Evolutionary conservation across 2,113 vertebrate species (phyloP).

Genomic region (Synodontis membranacea): DNA sequence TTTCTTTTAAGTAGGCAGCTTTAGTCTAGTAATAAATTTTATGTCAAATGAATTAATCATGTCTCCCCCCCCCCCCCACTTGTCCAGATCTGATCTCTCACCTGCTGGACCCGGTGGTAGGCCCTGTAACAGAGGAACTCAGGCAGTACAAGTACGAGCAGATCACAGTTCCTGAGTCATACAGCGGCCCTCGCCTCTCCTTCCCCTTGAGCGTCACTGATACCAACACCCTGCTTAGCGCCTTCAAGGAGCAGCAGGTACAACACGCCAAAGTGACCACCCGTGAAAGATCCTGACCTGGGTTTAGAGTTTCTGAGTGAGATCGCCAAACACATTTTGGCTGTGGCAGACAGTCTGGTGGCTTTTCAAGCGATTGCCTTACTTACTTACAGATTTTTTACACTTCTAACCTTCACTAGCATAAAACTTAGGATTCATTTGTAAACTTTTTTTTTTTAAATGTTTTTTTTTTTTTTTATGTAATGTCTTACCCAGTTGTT

Average conservation of each 20-base stretch:
- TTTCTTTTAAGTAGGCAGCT: background rate
- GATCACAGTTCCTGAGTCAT: slow-evolving; percentile 80
- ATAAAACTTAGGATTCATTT: too few relatives aligned
- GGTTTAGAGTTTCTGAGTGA: background rate
- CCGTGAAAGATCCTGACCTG: background rate
- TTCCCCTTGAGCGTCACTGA: slow-evolving; percentile 85
- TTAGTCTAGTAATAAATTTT: background rate
- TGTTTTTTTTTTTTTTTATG: background rate
- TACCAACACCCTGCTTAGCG: slow-evolving; percentile 78
- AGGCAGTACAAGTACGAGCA: slow-evolving; percentile 68
- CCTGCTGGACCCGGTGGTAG: slow-evolving; percentile 68
- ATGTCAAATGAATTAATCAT: background rate
- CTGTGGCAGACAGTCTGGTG: too few relatives aligned
- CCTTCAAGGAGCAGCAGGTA: slow-evolving; percentile 87
- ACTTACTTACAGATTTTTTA: too few relatives aligned
- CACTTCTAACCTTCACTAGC: too few relatives aligned
- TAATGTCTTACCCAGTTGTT: background rate
- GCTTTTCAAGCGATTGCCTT: too few relatives aligned
- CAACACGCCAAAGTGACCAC: slow-evolving; percentile 1
- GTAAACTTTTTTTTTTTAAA: background rate
- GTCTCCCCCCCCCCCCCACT: background rate
- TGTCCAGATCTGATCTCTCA: slow-evolving; percentile 76
- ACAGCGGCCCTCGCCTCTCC: slow-evolving; percentile 82
- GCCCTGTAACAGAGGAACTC: slow-evolving; percentile 60
- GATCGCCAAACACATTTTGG: too few relatives aligned